Evolutionary conservation across 2,113 vertebrate genomes (phyloP), one percentile per base, ranked within the genome.

Genomic region (Syrmaticus mikado): DNA sequence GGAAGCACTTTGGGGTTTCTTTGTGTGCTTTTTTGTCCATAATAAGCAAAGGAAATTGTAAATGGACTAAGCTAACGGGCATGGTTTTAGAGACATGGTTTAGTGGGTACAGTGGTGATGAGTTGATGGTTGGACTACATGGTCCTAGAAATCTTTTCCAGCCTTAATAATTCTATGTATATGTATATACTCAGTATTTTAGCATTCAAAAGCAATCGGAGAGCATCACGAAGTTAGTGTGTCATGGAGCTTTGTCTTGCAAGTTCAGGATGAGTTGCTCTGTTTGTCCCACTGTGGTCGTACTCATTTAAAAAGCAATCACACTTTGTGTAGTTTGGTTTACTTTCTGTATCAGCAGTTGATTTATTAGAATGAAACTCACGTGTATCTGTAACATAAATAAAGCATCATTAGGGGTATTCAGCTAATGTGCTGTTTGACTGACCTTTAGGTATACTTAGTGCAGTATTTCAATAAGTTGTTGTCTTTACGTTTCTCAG

Each of bases 381-480:
- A 0, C 27, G 25, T 12, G 2, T 74, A 19, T 81, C 74, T 95
- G 43, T 12, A 84, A 84, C 14, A 32, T 65, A 81, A 75, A 74
- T 58, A 15, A 3, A 55, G 17, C 15, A 27, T 75, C 20, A 7
- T 60, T 71, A 64, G 40, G 43, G 46, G 19, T 81, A 41, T 6
- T 79, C 52, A 27, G 38, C 73, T 66, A 62, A 36, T 55, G 21
- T 90, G 46, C 85, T 57, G 16, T 65, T n/a, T 76, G 66, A 68
- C 24, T 13, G 14, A 53, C 65, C 32, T 77, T 15, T 74, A n/a
- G 46, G 32, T 75, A 38, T 81, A 45, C 28, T 83, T 87, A 62
- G 1, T 86, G 36, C 48, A 46, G 61, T 94, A 68, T 94, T 96
- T 92, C 90, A 90, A 52, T 81, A 84, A 67, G 85, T 22, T 94